A percentile compares a stretch with the other conserved stretches of the same genome.
Evolutionary conservation across 2,888 invertebrate species (phyloP).

Genomic region (Ypsolopha sequella): DNA sequence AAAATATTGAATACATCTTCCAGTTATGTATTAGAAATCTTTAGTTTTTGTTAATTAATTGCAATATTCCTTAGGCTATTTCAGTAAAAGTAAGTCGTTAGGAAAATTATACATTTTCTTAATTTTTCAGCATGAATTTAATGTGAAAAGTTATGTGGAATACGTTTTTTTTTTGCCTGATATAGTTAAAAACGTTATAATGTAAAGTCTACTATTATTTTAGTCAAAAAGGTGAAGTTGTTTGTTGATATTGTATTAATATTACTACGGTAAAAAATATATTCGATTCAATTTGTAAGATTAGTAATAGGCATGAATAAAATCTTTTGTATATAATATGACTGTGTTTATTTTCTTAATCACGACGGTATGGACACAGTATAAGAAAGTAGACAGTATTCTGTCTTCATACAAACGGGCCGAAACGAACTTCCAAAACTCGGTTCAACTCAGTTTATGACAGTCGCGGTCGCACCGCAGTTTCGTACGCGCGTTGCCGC

Average conservation of each 20-base stretch:
- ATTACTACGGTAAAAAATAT: conserved; percentile 8
- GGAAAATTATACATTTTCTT: not conserved
- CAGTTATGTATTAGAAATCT: too few relatives aligned
- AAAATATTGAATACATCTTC: too few relatives aligned
- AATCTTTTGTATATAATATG: not conserved
- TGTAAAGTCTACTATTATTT: conserved; percentile 1
- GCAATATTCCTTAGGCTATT: too few relatives aligned
- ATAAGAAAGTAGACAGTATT: too few relatives aligned
- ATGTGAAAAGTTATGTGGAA: conserved; percentile 22
- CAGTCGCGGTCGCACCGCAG: too few relatives aligned
- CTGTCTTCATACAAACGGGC: too few relatives aligned
- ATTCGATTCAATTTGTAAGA: conserved; percentile 9
- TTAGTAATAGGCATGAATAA: conserved; percentile 4
- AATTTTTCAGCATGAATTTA: not conserved
- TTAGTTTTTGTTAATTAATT: too few relatives aligned
- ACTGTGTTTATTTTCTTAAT: not conserved
- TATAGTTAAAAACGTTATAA: conserved; percentile 1
- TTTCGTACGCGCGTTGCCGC: too few relatives aligned
- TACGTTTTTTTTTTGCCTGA: conserved; percentile 11
- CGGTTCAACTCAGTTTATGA: too few relatives aligned
- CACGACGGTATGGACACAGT: too few relatives aligned
- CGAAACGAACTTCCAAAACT: too few relatives aligned
- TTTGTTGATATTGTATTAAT: conserved; percentile 5
- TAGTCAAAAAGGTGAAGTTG: not conserved
- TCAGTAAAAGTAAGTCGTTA: too few relatives aligned